phyloP scores from a whole-genome alignment of 2,888 invertebrate genomes.

The Alsophila aescularia region DNA sequence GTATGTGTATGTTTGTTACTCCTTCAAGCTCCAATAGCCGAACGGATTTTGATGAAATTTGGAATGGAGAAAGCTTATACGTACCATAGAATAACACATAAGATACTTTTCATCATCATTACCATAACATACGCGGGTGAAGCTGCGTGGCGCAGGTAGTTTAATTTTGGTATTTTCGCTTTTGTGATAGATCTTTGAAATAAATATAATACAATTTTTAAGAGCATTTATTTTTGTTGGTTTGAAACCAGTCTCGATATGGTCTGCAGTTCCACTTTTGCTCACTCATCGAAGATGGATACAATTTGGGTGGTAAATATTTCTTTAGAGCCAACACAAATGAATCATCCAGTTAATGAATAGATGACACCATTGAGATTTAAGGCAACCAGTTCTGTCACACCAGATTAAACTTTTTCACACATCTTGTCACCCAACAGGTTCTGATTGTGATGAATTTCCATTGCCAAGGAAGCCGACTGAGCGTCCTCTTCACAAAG shows the following conservation, averaged over 20 bases:
- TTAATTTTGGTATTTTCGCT: not conserved
- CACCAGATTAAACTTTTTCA: conserved; percentile 65
- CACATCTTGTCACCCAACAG: conserved; percentile 60
- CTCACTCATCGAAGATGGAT: not conserved
- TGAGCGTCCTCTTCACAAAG: conserved; percentile 49
- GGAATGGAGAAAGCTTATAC: too few relatives aligned
- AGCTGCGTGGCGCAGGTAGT: too few relatives aligned
- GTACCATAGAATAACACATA: too few relatives aligned
- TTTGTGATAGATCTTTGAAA: not conserved
- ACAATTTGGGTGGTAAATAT: conserved; percentile 6
- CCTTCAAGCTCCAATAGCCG: too few relatives aligned
- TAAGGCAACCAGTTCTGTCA: conserved; percentile 69
- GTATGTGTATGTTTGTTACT: too few relatives aligned
- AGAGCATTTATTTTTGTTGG: not conserved
- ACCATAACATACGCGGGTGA: too few relatives aligned
- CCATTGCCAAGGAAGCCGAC: conserved; percentile 75
- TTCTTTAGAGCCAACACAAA: conserved; percentile 33
- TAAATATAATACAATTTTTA: not conserved
- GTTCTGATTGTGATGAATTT: conserved; percentile 67
- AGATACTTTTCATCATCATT: too few relatives aligned
- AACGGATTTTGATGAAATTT: too few relatives aligned
- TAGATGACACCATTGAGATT: conserved; percentile 54
- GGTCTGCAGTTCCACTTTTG: not conserved
- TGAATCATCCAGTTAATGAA: conserved; percentile 58
- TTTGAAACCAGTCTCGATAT: not conserved